These are phyloP conservation scores for Cryptops parisi DNA, from an alignment of 2,888 invertebrate genomes.

Conservation along the genomic window DNA sequence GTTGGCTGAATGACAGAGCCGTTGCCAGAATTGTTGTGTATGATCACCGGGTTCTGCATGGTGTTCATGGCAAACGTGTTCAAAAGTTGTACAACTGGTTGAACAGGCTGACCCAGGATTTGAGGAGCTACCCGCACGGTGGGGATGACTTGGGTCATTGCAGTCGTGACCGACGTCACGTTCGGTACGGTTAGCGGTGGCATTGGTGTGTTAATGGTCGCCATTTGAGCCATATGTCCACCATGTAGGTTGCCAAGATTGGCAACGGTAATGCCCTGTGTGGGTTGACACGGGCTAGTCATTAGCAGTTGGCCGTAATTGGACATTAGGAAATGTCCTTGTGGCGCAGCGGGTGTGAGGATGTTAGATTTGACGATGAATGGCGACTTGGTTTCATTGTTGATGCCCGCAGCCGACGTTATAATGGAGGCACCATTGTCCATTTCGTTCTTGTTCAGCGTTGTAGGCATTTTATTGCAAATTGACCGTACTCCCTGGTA, in stretches of 20 bases:
- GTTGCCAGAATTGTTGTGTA: conserved; percentile 20
- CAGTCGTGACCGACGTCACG: conserved; percentile 27
- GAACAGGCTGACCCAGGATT: conserved; percentile 22
- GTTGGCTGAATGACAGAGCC: not conserved
- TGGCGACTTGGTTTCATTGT: conserved; percentile 7
- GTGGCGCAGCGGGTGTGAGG: conserved; percentile 12
- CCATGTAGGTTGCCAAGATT: conserved; percentile 21
- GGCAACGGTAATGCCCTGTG: conserved; percentile 19
- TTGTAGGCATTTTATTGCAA: not conserved
- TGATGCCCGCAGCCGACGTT: not conserved
- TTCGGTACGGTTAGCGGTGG: conserved; percentile 27
- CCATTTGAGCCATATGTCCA: conserved; percentile 20
- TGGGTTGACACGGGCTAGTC: conserved; percentile 18
- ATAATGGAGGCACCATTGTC: not conserved
- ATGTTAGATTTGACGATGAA: conserved; percentile 14
- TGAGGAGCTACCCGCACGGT: conserved; percentile 24
- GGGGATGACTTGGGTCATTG: conserved; percentile 28
- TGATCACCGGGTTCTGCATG: conserved; percentile 23
- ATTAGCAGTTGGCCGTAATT: conserved; percentile 22
- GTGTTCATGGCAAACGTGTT: conserved; percentile 45
- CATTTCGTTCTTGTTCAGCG: not conserved
- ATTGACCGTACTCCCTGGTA: not conserved
- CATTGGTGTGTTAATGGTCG: conserved; percentile 24
- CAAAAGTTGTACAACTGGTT: conserved; percentile 40
- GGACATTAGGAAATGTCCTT: conserved; percentile 21